A percentile compares a stretch with the other conserved stretches of the same genome.
Conservation (phyloP, 2,113 vertebrate species). For the Siphamia tubifer region DNA sequence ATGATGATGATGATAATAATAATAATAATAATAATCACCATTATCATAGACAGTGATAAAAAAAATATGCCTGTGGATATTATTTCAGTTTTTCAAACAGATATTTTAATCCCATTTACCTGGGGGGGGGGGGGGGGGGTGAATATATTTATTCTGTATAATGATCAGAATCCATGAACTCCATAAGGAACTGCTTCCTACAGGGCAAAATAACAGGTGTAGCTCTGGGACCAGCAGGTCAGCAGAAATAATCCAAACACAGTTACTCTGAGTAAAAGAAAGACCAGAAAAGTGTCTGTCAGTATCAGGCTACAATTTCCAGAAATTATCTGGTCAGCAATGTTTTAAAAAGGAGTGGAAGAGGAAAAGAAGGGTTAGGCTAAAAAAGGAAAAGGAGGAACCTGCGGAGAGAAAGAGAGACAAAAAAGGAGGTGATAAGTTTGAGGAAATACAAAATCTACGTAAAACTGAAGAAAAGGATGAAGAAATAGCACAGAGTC, state of each 20-base stretch:
- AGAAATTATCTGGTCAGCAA: slow-evolving; percentile 7
- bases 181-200: slow-evolving; percentile 1
- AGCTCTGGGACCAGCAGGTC: slow-evolving; percentile 19
- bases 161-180: background rate
- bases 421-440: background rate
- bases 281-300: background rate
- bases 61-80: too few relatives aligned
- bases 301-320: slow-evolving; percentile 4
- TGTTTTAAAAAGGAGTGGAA: background rate
- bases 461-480: background rate
- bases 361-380: background rate
- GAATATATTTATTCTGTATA: too few relatives aligned
- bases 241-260: slow-evolving; percentile 48
- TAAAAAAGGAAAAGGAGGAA: background rate
- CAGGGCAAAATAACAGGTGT: slow-evolving; percentile 24
- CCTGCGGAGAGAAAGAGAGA: background rate
- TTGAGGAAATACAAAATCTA: background rate
- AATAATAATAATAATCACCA: too few relatives aligned
- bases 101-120: too few relatives aligned
- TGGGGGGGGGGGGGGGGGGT: too few relatives aligned
- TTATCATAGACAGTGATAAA: too few relatives aligned
- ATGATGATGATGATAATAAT: too few relatives aligned
- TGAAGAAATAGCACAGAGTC: slow-evolving; percentile 4
- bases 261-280: background rate
- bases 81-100: too few relatives aligned